Evolutionary conservation across 1,140 invertebrate species (phyloP), one percentile per base, ranked within the genome.

Genomic region (Mesaphorura yosii): DNA sequence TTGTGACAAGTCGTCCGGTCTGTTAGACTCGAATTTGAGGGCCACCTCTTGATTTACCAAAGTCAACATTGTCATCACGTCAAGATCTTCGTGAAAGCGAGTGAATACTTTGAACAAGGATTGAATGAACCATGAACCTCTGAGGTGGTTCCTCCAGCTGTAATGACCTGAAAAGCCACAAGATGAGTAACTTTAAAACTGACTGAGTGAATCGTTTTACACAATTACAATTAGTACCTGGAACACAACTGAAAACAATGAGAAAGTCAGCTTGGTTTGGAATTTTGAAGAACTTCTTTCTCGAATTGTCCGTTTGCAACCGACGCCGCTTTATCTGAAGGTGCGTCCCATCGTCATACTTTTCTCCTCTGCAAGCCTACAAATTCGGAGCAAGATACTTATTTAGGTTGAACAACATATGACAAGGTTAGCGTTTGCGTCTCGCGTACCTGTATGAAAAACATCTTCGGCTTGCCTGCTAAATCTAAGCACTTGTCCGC

Each of bases 41-140:
- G 73, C 72, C 34, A 76, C 74, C 45, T 68, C 65, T 22, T 68
- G 66, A 64, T 71, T 75, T 1, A 76, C 76, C n/a, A 68, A 64
- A n/a, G 76, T 78, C 65, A 79, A 64, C 56, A 79, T 68, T 27
- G 66, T 66, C 25, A 78, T 53, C 0, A 79, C 53, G 63, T 78
- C 76, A 39, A 69, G 53, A 4, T 65, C 63, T 14, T 65, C 48
- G 20, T 39, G 46, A 57, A 67, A 55, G 26, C 64, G 66, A 17
- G 64, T 55, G 1, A 97, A 68, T 64, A 91, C 84, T n/a, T 80
- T 71, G 62, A 82, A 85, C 1, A 98, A 70, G 2, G 89, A 83
- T 73, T 97, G 91, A 69, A 97, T 85, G 66, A 95, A 97, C 93
- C 93, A 98, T 0, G 90, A 95, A 6, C 89, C 88, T 25, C 70